Evolutionary conservation across 2,888 invertebrate species (phyloP).

Genomic region (Hydrotaea cyrtoneurina): DNA sequence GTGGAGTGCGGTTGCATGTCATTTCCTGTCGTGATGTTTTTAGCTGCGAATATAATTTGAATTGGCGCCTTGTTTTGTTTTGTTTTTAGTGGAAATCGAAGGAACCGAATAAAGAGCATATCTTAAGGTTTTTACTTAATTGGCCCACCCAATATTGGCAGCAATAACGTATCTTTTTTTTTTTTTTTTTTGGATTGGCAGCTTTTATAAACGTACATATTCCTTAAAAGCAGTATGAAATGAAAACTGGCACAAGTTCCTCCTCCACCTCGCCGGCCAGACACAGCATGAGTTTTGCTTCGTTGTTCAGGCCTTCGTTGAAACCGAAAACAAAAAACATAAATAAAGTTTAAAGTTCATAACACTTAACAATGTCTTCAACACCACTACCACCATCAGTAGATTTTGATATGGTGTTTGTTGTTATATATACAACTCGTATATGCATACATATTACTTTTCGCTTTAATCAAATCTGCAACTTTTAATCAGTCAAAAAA

Average conservation of each 20-base stretch:
- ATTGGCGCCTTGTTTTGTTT: slow-evolving; percentile 66
- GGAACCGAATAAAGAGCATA: slow-evolving; percentile 18
- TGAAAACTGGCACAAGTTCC: slow-evolving; percentile 33
- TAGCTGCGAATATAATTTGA: slow-evolving; percentile 58
- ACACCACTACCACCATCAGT: slow-evolving; percentile 66
- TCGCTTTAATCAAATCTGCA: slow-evolving; percentile 60
- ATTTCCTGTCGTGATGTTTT: slow-evolving; percentile 65
- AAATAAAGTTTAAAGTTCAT: slow-evolving; percentile 69
- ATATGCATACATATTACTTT: slow-evolving; percentile 33
- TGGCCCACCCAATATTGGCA: slow-evolving; percentile 69
- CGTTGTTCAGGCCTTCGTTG: slow-evolving; percentile 21
- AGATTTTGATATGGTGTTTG: slow-evolving; percentile 50
- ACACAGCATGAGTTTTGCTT: slow-evolving; percentile 44
- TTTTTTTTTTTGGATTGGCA: no score
- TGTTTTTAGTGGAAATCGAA: slow-evolving; percentile 46
- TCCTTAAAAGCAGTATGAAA: slow-evolving; percentile 16
- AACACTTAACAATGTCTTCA: slow-evolving; percentile 72
- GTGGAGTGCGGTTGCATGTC: slow-evolving; percentile 43
- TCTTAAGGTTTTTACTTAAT: slow-evolving; percentile 60
- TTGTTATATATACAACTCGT: slow-evolving; percentile 13
- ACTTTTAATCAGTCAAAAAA: slow-evolving; percentile 65
- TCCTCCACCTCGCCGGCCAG: not conserved
- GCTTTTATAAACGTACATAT: not conserved
- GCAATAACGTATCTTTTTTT: slow-evolving; percentile 31
- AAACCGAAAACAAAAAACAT: slow-evolving; percentile 19